Conservation (phyloP, 2,797 vertebrate genomes). For the Aeoliscus strigatus region DNA sequence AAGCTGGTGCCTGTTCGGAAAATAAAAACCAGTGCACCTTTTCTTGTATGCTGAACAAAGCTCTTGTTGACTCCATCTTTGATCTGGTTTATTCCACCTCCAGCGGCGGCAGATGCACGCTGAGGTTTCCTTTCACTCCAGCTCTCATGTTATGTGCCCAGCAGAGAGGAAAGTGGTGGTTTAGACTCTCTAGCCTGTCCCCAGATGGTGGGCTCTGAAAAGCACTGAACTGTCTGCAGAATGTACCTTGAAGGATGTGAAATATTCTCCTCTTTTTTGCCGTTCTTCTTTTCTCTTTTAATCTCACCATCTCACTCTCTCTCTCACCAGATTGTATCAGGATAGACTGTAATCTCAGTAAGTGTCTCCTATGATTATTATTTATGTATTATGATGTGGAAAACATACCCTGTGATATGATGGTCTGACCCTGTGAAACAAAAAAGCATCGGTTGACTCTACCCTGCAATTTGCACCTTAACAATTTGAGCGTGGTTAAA, state of each 20-base stretch:
- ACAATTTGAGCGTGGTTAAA: too few relatives aligned
- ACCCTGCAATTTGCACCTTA: conserved; percentile 9
- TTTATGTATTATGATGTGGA: conserved; percentile 56
- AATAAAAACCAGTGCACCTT: conserved; percentile 46
- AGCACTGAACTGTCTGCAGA: conserved; percentile 83
- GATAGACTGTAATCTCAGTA: conserved; percentile 98
- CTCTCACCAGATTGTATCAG: conserved; percentile 97
- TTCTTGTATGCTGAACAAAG: conserved; percentile 44
- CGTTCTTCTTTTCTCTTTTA: conserved; percentile 68
- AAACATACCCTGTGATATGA: conserved; percentile 52
- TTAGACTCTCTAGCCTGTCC: conserved; percentile 85
- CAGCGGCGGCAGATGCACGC: conserved; percentile 47
- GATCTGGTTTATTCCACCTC: conserved; percentile 28
- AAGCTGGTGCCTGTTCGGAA: conserved; percentile 17
- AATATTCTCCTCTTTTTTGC: conserved; percentile 75
- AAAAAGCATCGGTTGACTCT: conserved; percentile 29
- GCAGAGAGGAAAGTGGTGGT: conserved; percentile 74
- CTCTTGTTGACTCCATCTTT: conserved; percentile 47
- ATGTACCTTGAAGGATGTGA: conserved; percentile 96
- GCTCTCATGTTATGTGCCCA: conserved; percentile 36
- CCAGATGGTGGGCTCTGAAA: conserved; percentile 87
- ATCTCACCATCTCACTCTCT: conserved; percentile 88
- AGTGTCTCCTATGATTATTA: conserved; percentile 82
- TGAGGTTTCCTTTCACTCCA: conserved; percentile 44
- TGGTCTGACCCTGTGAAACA: conserved; percentile 36